Percentiles rank a stretch among this genome's conserved stretches.
These are phyloP conservation scores for Andrena camellia DNA, from an alignment of 2,888 invertebrate genomes.

Conservation along the genomic window DNA sequence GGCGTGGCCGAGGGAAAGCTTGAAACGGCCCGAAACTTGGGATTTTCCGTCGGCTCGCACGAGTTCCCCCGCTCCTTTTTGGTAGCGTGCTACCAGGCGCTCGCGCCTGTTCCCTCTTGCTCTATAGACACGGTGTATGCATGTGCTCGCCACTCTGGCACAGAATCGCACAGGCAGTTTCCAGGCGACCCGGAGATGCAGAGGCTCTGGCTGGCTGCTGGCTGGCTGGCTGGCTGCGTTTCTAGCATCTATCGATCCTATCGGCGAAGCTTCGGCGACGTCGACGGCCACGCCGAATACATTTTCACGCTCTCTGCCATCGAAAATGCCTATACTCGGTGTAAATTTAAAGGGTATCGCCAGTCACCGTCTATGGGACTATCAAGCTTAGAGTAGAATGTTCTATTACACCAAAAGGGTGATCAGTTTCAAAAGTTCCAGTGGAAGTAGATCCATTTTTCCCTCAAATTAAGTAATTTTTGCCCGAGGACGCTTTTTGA, in stretches of 20 bases:
- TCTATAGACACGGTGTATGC: slow-evolving; percentile 24
- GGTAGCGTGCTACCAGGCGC: slow-evolving; percentile 1
- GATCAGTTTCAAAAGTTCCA: background rate
- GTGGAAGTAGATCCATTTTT: too few species aligned
- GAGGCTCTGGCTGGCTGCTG: slow-evolving; percentile 57
- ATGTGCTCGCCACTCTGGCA: slow-evolving; percentile 56
- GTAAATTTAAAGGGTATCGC: slow-evolving; percentile 16
- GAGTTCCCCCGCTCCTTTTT: slow-evolving; percentile 6
- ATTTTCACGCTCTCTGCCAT: slow-evolving; percentile 66
- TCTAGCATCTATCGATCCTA: slow-evolving; percentile 76
- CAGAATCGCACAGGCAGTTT: slow-evolving; percentile 71
- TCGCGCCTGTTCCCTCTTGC: slow-evolving; percentile 4
- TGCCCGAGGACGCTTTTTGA: too few species aligned
- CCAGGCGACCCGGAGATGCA: slow-evolving; percentile 72
- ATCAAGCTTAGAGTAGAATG: background rate
- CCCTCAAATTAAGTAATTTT: too few species aligned
- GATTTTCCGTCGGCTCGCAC: slow-evolving; percentile 10
- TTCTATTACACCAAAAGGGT: background rate
- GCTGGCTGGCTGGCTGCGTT: slow-evolving; percentile 65
- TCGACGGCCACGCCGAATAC: slow-evolving; percentile 72
- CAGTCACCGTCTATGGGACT: background rate
- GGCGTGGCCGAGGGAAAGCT: slow-evolving; percentile 21
- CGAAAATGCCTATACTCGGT: slow-evolving; percentile 58
- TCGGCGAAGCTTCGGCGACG: slow-evolving; percentile 72
- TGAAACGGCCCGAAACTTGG: slow-evolving; percentile 1